Base-by-base conservation (phyloP, 2,113 vertebrate genomes). In the Toxostoma redivivum region DNA sequence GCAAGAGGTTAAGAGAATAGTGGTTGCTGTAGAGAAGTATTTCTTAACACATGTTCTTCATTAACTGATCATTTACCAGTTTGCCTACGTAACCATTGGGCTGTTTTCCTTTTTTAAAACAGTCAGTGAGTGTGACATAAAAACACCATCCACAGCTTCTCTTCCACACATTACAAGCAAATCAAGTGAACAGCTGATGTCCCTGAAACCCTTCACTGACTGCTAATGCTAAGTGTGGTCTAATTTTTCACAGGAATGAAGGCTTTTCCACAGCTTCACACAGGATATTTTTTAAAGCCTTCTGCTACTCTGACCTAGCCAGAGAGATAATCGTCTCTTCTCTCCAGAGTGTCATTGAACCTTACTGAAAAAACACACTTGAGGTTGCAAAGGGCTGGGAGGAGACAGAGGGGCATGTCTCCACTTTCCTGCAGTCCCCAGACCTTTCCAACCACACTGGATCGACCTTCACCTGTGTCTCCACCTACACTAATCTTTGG, bases 31-130 rank as follows among this genome's bases (percentile, higher is more conserved):
- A 95, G 64, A 97, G 86, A 72, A 92, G 21, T 71, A 69, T 78
- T 92, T 94, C 93, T 92, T 88, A 95, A 89, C 88, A 93, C 45
- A 45, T 87, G 80, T 74, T 92, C 77, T 90, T 86, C 88, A 90
- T 97, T 95, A 96, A 97, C 82, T 44, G 56, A 93, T 88, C 70
- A 66, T 92, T 92, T 95, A 95, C 88, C 77, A 81, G 71, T 96
- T 96, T 92, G 76, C 70, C 83, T 96, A 65, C 83, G 76, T 48
- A 96, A 92, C 57, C 78, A 72, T 6, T 72, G 88, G 71, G 56
- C 65, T 71, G 33, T 90, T 92, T 94, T 91, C 51, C 60, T 90
- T 93, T 83, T 81, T 77, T 11, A 51, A 94, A 91, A 65, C 50
- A 62, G 58, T 76, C 95, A 95, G 89, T 33, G 51, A 91, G 60